Conservation (phyloP, 1,140 invertebrate species). For the Zaprionus inermis region DNA sequence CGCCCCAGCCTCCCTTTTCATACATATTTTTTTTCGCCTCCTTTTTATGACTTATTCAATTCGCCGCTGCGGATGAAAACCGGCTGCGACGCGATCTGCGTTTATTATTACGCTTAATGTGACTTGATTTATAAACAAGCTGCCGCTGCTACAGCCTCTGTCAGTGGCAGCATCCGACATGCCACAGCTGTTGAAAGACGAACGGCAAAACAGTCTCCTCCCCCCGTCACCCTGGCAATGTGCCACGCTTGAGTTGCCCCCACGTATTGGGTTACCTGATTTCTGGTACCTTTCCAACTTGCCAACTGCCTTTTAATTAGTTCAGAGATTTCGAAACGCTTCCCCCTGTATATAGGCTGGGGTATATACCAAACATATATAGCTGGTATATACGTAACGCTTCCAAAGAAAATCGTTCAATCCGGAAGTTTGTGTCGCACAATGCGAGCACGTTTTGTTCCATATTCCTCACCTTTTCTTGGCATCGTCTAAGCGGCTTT, state of each 20-base stretch:
- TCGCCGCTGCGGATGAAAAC: slow-evolving; percentile 37
- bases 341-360: not conserved
- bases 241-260: not conserved
- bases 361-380: not conserved
- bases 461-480: slow-evolving; percentile 14
- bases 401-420: slow-evolving; percentile 45
- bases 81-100: slow-evolving; percentile 55
- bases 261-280: not conserved
- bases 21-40: slow-evolving; percentile 25
- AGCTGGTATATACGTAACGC: not conserved
- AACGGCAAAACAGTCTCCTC: slow-evolving; percentile 1
- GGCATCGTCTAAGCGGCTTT: slow-evolving; percentile 63
- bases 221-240: not conserved
- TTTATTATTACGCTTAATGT: slow-evolving; percentile 82
- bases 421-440: slow-evolving; percentile 71
- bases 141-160: slow-evolving; percentile 36
- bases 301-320: slow-evolving; percentile 64
- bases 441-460: slow-evolving; percentile 53
- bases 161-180: slow-evolving; percentile 35
- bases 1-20: slow-evolving; percentile 25
- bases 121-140: slow-evolving; percentile 81
- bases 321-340: slow-evolving; percentile 52
- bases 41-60: slow-evolving; percentile 80
- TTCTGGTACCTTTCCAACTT: slow-evolving; percentile 33
- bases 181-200: slow-evolving; percentile 50